phyloP scores from a whole-genome alignment of 2,888 invertebrate species.

The Dryococelus australis region DNA sequence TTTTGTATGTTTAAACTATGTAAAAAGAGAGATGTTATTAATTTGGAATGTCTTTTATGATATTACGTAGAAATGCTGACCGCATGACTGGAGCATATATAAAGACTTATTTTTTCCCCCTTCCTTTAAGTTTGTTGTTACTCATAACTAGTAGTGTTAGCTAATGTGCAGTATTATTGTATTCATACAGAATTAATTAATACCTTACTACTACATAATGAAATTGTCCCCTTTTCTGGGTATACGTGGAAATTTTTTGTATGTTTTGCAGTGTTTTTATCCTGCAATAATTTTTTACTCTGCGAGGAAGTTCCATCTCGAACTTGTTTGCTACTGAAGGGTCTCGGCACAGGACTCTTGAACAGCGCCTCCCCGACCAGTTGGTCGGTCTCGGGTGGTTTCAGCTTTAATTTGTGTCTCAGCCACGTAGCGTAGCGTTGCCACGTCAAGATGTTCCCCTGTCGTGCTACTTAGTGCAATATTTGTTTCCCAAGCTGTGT shows the following conservation, averaged over 20 bases:
- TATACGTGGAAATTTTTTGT: slow-evolving; percentile 45
- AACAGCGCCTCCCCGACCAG: too few relatives aligned
- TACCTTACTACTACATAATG: slow-evolving; percentile 38
- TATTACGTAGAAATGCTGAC: slow-evolving; percentile 41
- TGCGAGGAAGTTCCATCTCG: slow-evolving; percentile 21
- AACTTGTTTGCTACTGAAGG: neutral
- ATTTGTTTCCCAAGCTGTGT: slow-evolving; percentile 37
- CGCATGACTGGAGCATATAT: slow-evolving; percentile 37
- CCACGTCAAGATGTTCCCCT: too few relatives aligned
- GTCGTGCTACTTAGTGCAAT: slow-evolving; percentile 46
- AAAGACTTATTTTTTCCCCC: slow-evolving; percentile 37
- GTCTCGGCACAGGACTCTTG: neutral
- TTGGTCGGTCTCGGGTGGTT: too few relatives aligned
- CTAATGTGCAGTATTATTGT: slow-evolving; percentile 48
- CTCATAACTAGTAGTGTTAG: slow-evolving; percentile 40
- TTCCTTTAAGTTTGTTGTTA: slow-evolving; percentile 42
- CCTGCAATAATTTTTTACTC: slow-evolving; percentile 43
- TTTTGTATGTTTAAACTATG: slow-evolving; percentile 45
- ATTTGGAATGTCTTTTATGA: slow-evolving; percentile 40
- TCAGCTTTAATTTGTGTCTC: too few relatives aligned
- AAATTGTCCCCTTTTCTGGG: slow-evolving; percentile 42
- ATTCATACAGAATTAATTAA: slow-evolving; percentile 46
- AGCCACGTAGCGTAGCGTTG: too few relatives aligned
- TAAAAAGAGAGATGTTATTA: slow-evolving; percentile 40
- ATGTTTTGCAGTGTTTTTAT: slow-evolving; percentile 45